Conservation (phyloP, 2,888 invertebrate genomes). For the Nymphalis urticae region DNA sequence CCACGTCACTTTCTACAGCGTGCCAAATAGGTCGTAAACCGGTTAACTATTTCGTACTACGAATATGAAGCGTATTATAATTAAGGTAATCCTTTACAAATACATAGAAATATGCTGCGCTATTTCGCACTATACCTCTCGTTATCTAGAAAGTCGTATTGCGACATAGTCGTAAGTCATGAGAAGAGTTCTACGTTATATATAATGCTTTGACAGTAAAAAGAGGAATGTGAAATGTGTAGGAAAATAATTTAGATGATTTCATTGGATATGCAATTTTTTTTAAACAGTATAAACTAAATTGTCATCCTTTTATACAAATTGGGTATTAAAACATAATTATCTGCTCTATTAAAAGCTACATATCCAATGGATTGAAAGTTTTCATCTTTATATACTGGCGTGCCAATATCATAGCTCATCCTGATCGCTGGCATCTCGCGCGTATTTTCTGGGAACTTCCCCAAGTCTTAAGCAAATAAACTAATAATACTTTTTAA, state of each 20-base stretch:
- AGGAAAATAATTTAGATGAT: too few species aligned
- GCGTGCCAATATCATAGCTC: slow-evolving; percentile 57
- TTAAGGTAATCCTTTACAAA: slow-evolving; percentile 6
- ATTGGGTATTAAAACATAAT: background rate
- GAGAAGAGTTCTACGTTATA: background rate
- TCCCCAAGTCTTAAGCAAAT: slow-evolving; percentile 20
- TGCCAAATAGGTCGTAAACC: slow-evolving; percentile 42
- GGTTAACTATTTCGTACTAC: slow-evolving; percentile 37
- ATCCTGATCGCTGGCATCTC: slow-evolving; percentile 30
- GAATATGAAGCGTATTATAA: slow-evolving; percentile 14
- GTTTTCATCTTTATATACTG: slow-evolving; percentile 27
- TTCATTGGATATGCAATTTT: background rate
- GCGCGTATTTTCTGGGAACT: slow-evolving; percentile 29
- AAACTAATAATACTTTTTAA: background rate
- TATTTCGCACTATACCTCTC: background rate
- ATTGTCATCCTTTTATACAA: background rate
- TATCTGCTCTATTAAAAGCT: background rate
- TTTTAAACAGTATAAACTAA: background rate
- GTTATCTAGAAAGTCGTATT: background rate
- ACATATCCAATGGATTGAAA: background rate
- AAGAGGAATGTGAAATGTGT: too few species aligned
- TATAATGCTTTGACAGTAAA: too few species aligned
- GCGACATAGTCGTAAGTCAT: background rate
- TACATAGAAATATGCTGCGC: slow-evolving; percentile 1
- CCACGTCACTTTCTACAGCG: slow-evolving; percentile 30